Conservation (phyloP, 2,797 vertebrate genomes). For the Molossus molossus region DNA sequence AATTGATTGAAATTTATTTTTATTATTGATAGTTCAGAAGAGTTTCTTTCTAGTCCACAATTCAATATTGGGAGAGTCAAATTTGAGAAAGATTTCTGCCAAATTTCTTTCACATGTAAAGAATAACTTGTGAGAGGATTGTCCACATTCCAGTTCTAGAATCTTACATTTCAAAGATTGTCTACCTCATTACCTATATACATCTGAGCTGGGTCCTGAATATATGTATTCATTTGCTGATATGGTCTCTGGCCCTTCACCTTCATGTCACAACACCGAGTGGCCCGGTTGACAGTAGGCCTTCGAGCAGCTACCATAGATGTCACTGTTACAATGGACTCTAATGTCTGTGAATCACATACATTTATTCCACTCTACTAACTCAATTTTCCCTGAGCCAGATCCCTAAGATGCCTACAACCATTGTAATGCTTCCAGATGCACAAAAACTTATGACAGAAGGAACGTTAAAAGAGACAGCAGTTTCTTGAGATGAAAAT, state of each 20-base stretch:
- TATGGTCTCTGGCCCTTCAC: neutral
- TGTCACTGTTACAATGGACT: neutral
- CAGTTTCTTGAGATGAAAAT: conserved; percentile 26
- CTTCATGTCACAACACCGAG: neutral
- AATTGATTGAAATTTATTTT: conserved; percentile 20
- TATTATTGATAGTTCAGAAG: neutral
- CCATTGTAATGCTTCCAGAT: neutral
- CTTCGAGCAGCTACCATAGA: neutral
- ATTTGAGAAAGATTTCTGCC: conserved; percentile 11
- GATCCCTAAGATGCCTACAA: neutral
- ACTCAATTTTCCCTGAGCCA: neutral
- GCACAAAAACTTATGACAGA: neutral
- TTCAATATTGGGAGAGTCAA: neutral
- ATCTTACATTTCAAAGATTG: neutral
- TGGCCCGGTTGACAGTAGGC: neutral
- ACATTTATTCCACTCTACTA: neutral
- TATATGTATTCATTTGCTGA: neutral
- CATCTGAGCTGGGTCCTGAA: neutral
- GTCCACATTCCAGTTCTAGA: neutral
- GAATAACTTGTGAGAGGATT: neutral
- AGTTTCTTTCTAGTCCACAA: neutral
- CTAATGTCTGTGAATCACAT: neutral
- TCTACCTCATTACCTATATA: neutral
- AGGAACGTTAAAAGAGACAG: conserved; percentile 3
- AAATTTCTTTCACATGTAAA: neutral